Evolutionary conservation across 2,888 invertebrate genomes (phyloP).

Genomic region (Brenthis daphne): DNA sequence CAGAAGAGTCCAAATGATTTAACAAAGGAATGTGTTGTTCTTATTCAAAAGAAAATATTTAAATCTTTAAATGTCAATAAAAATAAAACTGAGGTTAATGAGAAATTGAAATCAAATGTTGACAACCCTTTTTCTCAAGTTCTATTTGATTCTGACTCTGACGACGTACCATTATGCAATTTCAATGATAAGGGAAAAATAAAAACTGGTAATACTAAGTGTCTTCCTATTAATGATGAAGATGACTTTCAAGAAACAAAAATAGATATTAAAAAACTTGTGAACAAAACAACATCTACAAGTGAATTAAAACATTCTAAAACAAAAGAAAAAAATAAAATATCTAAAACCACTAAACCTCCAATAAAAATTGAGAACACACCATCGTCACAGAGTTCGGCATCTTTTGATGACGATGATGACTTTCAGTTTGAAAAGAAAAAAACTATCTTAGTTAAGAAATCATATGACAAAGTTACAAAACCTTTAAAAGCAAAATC

Average conservation of each 20-base stretch:
- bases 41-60: constrained; percentile 69
- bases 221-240: constrained; percentile 44
- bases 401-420: constrained; percentile 56
- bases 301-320: constrained; percentile 40
- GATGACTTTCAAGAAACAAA: constrained; percentile 54
- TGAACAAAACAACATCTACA: constrained; percentile 49
- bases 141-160: constrained; percentile 65
- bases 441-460: constrained; percentile 64
- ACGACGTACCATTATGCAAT: constrained; percentile 62
- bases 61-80: constrained; percentile 41
- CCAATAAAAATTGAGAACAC: constrained; percentile 30
- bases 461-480: constrained; percentile 62
- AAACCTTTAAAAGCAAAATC: constrained; percentile 68
- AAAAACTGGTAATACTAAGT: constrained; percentile 14
- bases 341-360: constrained; percentile 29
- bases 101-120: constrained; percentile 34
- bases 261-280: constrained; percentile 43
- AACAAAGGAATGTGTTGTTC: constrained; percentile 71
- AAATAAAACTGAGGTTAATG: constrained; percentile 29
- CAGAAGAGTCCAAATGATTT: constrained; percentile 63
- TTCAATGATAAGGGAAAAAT: constrained; percentile 51
- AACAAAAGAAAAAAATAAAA: constrained; percentile 37
- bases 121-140: constrained; percentile 47
- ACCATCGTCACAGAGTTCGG: constrained; percentile 50
- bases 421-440: constrained; percentile 62